Evolutionary conservation across 2,113 vertebrate species (phyloP).

Genomic region (Centropus unirufus): DNA sequence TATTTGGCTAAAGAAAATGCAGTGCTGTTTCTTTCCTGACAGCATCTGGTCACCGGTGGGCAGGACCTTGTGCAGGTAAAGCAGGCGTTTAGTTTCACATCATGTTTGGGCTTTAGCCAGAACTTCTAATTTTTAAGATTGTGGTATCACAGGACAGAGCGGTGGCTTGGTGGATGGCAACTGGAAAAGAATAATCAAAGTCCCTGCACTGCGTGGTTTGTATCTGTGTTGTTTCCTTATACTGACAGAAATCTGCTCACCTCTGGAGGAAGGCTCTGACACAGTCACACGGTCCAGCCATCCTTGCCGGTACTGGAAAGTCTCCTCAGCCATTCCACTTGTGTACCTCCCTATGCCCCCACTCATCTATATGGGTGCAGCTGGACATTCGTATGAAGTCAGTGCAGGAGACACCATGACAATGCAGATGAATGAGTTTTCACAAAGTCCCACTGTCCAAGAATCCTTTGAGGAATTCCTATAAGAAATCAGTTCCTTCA

Average conservation of each 20-base stretch:
- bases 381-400: neutral
- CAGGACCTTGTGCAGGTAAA: neutral
- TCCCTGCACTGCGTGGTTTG: neutral
- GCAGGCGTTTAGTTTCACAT: neutral
- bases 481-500: neutral
- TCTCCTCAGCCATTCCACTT: neutral
- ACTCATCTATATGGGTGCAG: neutral
- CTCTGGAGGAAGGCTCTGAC: neutral
- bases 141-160: neutral
- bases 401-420: neutral
- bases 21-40: neutral
- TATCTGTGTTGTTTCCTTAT: neutral
- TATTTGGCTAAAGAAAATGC: neutral
- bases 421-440: neutral
- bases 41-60: fast-evolving
- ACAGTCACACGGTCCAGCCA: neutral
- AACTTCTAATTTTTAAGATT: neutral
- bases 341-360: neutral
- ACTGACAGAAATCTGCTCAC: neutral
- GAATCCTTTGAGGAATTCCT: neutral
- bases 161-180: neutral
- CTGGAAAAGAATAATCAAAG: neutral
- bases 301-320: neutral
- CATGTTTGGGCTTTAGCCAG: neutral
- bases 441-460: neutral